A percentile compares a stretch with the other conserved stretches of the same genome.
These are phyloP conservation scores for Silurus lanzhouensis DNA, from an alignment of 2,797 vertebrate genomes.

Conservation along the genomic window DNA sequence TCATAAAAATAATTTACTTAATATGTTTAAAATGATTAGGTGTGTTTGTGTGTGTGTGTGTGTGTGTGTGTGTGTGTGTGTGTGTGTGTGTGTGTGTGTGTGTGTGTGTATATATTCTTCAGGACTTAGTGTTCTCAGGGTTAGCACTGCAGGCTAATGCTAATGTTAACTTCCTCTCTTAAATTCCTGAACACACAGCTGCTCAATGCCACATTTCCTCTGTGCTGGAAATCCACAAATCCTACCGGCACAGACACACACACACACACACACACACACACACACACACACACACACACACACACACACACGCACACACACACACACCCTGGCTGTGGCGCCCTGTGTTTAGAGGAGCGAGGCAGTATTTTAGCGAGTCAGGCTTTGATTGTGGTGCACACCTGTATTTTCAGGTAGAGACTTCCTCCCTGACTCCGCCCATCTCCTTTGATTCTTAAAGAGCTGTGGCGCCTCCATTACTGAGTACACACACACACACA, in stretches of 20 bases:
- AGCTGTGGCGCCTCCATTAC: conserved; percentile 80
- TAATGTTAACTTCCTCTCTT: conserved; percentile 52
- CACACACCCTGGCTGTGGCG: conserved; percentile 63
- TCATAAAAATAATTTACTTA: too few relatives aligned
- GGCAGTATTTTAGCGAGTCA: conserved; percentile 78
- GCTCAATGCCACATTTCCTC: conserved; percentile 43
- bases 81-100: not conserved
- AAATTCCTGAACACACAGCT: conserved; percentile 48
- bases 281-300: conserved; percentile 41
- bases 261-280: conserved; percentile 41
- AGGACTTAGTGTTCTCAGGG: not conserved
- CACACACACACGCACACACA: conserved; percentile 53
- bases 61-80: not conserved
- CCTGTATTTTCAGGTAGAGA: conserved; percentile 82
- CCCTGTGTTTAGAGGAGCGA: conserved; percentile 78
- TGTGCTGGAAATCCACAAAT: conserved; percentile 57
- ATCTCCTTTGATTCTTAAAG: conserved; percentile 84
- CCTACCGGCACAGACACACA: conserved; percentile 29
- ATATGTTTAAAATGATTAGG: not conserved
- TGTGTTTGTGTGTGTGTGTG: too few relatives aligned
- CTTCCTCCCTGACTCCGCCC: conserved; percentile 79
- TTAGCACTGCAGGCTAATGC: conserved; percentile 2
- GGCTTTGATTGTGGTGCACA: conserved; percentile 83
- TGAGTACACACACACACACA: conserved; percentile 59
- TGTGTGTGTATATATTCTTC: not conserved